Conservation (phyloP, 1,140 invertebrate species). For the Heterodera carotae region DNA sequence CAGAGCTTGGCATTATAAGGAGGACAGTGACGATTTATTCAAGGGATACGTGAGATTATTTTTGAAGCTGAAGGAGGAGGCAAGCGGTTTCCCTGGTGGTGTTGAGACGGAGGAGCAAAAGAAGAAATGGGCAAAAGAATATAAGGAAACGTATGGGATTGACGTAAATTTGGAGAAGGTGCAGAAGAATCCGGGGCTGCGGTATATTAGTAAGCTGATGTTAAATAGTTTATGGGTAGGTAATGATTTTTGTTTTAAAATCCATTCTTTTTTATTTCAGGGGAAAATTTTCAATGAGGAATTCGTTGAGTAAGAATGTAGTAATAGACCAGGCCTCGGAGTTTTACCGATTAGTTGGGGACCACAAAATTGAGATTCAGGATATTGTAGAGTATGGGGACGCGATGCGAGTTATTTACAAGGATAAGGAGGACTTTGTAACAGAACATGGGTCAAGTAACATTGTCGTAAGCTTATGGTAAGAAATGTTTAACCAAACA, state of each 20-base stretch:
- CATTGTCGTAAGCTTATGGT: background rate
- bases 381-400: background rate
- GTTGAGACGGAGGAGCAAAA: background rate
- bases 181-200: slow-evolving; percentile 4
- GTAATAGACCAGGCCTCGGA: background rate
- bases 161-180: background rate
- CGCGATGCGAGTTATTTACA: background rate
- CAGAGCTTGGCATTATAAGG: background rate
- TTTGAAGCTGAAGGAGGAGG: background rate
- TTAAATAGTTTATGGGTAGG: background rate
- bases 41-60: background rate
- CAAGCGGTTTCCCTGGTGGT: background rate
- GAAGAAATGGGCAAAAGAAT: background rate
- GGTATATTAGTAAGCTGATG: background rate
- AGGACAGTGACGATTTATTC: background rate
- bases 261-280: background rate
- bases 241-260: background rate
- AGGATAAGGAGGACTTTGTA: slow-evolving; percentile 1
- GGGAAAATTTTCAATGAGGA: slow-evolving; percentile 1
- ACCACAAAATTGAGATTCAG: background rate
- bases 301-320: background rate
- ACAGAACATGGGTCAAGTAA: background rate
- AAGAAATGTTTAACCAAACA: too few species aligned
- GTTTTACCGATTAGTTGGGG: background rate
- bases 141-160: background rate